A percentile compares a stretch with the other conserved stretches of the same genome.
Evolutionary conservation across 2,113 vertebrate genomes (phyloP).

Genomic region (Hystrix cristata): DNA sequence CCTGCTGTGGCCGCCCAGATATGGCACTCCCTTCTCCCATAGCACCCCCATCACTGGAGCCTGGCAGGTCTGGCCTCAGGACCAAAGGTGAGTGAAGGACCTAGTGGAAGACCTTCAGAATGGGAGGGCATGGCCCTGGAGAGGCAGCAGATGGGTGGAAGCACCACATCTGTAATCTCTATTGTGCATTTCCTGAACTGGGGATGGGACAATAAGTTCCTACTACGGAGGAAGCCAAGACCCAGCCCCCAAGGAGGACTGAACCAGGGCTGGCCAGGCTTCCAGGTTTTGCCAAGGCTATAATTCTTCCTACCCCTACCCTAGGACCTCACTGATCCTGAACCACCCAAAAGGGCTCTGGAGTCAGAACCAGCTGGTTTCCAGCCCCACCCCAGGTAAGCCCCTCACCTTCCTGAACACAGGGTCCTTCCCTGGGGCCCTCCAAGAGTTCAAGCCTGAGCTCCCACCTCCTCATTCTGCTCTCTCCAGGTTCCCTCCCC

Average conservation of each 20-base stretch:
- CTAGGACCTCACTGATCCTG: constrained; percentile 46
- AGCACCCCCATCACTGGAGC: constrained; percentile 65
- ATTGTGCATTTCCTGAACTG: constrained; percentile 5
- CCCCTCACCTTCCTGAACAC: background rate
- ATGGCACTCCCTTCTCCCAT: constrained; percentile 65
- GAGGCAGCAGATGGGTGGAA: background rate
- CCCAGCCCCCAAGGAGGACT: background rate
- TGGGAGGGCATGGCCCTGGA: constrained; percentile 45
- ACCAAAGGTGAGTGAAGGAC: constrained; percentile 75
- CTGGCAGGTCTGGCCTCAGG: constrained; percentile 71
- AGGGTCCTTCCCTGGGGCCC: background rate
- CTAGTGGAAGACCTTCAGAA: background rate
- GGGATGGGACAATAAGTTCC: background rate
- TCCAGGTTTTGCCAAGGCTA: constrained; percentile 39
- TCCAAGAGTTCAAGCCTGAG: constrained; percentile 5
- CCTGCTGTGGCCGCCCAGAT: constrained; percentile 73
- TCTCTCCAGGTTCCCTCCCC: constrained; percentile 61
- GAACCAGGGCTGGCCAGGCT: background rate
- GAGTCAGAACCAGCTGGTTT: constrained; percentile 64
- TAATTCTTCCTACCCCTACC: constrained; percentile 37
- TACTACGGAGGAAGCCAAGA: constrained; percentile 25
- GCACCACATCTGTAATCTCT: background rate
- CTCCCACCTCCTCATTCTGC: background rate
- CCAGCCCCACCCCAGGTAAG: constrained; percentile 66
- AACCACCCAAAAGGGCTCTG: constrained; percentile 62